These are phyloP conservation scores for Rhinolophus ferrumequinum DNA, from an alignment of 2,113 vertebrate species.

Conservation along the genomic window DNA sequence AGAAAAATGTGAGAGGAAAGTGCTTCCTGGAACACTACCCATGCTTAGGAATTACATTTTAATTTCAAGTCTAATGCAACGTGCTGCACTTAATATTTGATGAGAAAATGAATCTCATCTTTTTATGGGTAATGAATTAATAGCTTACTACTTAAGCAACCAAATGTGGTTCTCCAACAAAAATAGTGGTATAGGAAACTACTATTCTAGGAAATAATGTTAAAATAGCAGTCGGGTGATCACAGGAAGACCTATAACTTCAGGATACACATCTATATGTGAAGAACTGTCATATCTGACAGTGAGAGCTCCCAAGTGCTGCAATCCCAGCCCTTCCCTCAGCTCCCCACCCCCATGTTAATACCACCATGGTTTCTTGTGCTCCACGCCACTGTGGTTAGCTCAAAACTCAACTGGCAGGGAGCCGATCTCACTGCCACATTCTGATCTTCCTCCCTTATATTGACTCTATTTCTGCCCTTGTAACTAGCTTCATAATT, in stretches of 20 bases:
- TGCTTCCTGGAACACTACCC: slow-evolving; percentile 19
- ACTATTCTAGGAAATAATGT: slow-evolving; percentile 33
- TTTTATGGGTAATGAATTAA: slow-evolving; percentile 1
- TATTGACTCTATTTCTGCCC: background rate
- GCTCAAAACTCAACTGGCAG: background rate
- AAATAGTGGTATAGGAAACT: background rate
- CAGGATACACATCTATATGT: background rate
- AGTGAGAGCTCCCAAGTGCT: no score
- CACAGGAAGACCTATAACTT: background rate
- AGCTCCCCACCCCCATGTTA: background rate
- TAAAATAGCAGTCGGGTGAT: background rate
- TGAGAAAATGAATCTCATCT: slow-evolving; percentile 48
- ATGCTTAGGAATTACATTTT: slow-evolving; percentile 43
- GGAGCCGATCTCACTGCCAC: background rate
- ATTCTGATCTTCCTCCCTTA: background rate
- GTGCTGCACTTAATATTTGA: slow-evolving; percentile 51
- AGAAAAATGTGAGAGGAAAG: background rate
- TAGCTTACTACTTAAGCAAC: slow-evolving; percentile 56
- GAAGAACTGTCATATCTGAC: background rate
- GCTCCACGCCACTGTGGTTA: background rate
- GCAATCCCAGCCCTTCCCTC: rapidly evolving
- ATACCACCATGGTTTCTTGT: background rate
- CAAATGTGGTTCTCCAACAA: slow-evolving; percentile 27
- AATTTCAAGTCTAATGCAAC: slow-evolving; percentile 16
- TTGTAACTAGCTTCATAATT: background rate